phyloP scores from a whole-genome alignment of 2,888 invertebrate genomes.

The Thymelicus lineola region DNA sequence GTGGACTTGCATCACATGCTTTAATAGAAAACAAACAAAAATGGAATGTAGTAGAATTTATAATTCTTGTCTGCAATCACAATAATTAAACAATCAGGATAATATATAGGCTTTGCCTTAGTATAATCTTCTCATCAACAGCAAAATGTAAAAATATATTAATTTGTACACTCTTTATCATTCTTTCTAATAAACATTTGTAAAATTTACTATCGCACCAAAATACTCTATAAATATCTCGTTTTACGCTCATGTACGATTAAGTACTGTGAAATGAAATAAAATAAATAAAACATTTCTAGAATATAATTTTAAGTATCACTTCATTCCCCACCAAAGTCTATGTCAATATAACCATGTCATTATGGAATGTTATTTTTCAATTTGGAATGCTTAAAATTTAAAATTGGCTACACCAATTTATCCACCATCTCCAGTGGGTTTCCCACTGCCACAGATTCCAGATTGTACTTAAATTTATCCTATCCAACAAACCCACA shows the following conservation, averaged over 20 bases:
- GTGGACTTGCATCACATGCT: slow-evolving; percentile 84
- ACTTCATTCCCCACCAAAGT: slow-evolving; percentile 76
- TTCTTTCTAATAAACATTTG: slow-evolving; percentile 78
- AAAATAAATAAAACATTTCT: slow-evolving; percentile 66
- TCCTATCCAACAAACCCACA: slow-evolving; percentile 59
- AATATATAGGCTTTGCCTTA: slow-evolving; percentile 78
- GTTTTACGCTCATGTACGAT: slow-evolving; percentile 68
- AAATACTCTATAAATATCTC: slow-evolving; percentile 75
- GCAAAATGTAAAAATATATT: slow-evolving; percentile 84
- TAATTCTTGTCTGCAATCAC: slow-evolving; percentile 82
- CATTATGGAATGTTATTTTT: slow-evolving; percentile 32
- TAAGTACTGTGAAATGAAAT: slow-evolving; percentile 71
- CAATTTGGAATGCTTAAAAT: slow-evolving; percentile 50
- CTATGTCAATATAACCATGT: slow-evolving; percentile 48
- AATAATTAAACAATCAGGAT: slow-evolving; percentile 80
- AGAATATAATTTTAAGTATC: slow-evolving; percentile 67
- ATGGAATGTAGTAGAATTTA: slow-evolving; percentile 84
- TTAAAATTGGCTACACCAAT: slow-evolving; percentile 22
- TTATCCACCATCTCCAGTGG: slow-evolving; percentile 8
- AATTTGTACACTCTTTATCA: slow-evolving; percentile 82
- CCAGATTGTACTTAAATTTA: slow-evolving; percentile 46
- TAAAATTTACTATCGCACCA: slow-evolving; percentile 84
- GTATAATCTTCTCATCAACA: slow-evolving; percentile 77
- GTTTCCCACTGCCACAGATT: slow-evolving; percentile 32
- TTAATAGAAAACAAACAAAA: slow-evolving; percentile 68